Base-by-base conservation (phyloP, 2,797 vertebrate genomes). In the Rhabdomys pumilio region DNA sequence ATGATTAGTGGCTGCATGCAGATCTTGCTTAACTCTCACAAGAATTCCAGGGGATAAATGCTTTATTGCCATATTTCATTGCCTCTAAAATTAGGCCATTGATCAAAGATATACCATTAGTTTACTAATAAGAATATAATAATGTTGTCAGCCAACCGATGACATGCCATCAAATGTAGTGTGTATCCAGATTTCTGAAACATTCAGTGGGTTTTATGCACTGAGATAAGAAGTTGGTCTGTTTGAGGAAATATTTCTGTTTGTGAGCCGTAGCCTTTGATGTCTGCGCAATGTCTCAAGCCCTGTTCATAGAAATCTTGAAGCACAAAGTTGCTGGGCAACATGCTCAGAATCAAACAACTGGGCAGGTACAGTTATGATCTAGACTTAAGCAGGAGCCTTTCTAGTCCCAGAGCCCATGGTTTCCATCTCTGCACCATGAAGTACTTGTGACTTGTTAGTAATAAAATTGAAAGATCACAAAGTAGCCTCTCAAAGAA, bases 11-110 rank as follows among this genome's bases (percentile, higher is more conserved):
- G 57, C 92, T 81, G 29, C 22, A 63, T 84, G n/a, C 9, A 77
- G 81, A 90, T 89, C 82, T 92, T 77, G 77, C 65, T 96, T 91
- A 96, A 80, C 83, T 79, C 80, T 77, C 47, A 75, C 34, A 89
- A 65, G 20, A 89, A 65, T 57, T 89, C 55, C 20, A 14, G 44
- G 50, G 79, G 41, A 47, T 31, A 55, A 90, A 44, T 81, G 72
- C 84, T 72, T 90, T 65, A 47, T 77, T 90, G 55, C 41, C 24
- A 17, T 83, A 77, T 93, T 93, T 89, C 57, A 53, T 88, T 88
- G 55, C 69, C 4, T 93, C 50, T 93, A 47, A 95, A 94, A 83
- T 38, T 53, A 19, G 76, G 41, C 50, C 34, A 72, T 79, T 50
- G 61, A 11, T 82, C 57, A 69, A 89, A 94, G 41, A 55, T 34